Percentiles rank a stretch among this genome's conserved stretches.
phyloP scores from a whole-genome alignment of 2,797 vertebrate genomes.

The Pelobates cultripes region DNA sequence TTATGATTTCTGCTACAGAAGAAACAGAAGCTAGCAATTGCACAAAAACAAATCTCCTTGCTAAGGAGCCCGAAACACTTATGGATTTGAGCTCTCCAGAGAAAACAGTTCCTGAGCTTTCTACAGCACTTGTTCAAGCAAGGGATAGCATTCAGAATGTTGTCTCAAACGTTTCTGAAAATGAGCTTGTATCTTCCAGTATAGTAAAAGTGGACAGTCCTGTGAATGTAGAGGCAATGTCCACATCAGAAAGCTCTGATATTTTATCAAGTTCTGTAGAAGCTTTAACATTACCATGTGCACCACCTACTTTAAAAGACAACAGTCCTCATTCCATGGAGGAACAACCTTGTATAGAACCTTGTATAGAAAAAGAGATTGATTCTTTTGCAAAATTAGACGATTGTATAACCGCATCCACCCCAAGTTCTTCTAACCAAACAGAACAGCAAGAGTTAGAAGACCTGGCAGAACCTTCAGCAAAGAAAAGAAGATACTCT shows the following conservation, averaged over 20 bases:
- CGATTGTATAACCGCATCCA: background rate
- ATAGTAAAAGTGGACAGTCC: background rate
- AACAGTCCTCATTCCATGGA: background rate
- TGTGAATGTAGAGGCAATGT: conserved; percentile 36
- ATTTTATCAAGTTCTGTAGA: background rate
- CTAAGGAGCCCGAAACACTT: conserved; percentile 5
- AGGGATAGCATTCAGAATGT: background rate
- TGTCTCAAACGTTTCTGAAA: background rate
- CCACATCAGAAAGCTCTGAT: background rate
- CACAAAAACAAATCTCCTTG: background rate
- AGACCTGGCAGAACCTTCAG: conserved; percentile 20
- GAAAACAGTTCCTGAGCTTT: background rate
- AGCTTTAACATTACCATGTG: background rate
- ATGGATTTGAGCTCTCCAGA: background rate
- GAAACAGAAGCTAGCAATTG: background rate
- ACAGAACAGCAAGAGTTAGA: conserved; percentile 4
- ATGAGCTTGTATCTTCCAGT: background rate
- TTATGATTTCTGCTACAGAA: background rate
- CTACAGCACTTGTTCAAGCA: conserved; percentile 20
- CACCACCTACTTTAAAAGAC: conserved; percentile 9
- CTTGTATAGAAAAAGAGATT: fast-evolving
- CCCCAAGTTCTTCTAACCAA: background rate
- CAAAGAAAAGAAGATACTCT: background rate
- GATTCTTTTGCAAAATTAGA: background rate
- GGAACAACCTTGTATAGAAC: background rate